Evolutionary conservation across 2,888 invertebrate genomes (phyloP).

Genomic region (Lutraria lutraria): DNA sequence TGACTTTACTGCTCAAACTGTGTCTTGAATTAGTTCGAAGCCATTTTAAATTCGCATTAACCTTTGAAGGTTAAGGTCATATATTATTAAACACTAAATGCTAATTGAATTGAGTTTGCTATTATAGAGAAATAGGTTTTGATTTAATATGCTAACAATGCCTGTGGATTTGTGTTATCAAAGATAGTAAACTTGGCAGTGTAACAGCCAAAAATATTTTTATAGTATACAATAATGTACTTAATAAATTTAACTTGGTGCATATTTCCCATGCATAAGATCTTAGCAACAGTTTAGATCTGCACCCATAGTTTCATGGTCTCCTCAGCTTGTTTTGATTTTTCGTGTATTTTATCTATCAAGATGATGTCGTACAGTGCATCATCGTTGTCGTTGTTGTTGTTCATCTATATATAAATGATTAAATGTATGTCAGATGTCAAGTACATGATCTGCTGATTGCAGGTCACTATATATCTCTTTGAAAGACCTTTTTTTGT

Average conservation of each 20-base stretch:
- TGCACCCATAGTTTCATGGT: no score
- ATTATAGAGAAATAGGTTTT: background rate
- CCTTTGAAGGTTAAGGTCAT: background rate
- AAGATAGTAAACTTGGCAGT: background rate
- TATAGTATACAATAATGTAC: background rate
- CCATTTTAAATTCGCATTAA: background rate
- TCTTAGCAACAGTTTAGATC: no score
- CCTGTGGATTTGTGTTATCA: background rate
- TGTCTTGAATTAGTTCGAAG: background rate
- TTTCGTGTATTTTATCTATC: background rate
- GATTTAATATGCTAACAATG: background rate
- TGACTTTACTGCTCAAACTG: background rate
- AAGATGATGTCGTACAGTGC: background rate
- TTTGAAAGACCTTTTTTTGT: background rate
- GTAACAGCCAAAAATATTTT: background rate
- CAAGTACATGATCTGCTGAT: background rate
- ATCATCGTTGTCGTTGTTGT: background rate
- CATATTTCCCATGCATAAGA: no score
- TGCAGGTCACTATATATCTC: background rate
- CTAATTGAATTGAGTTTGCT: background rate
- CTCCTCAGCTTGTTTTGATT: no score
- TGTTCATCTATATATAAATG: background rate
- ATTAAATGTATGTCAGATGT: background rate
- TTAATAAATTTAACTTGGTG: no score
- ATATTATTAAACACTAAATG: background rate